Evolutionary conservation across 2,797 vertebrate genomes (phyloP).

Genomic region (Adrianichthys oophorus): DNA sequence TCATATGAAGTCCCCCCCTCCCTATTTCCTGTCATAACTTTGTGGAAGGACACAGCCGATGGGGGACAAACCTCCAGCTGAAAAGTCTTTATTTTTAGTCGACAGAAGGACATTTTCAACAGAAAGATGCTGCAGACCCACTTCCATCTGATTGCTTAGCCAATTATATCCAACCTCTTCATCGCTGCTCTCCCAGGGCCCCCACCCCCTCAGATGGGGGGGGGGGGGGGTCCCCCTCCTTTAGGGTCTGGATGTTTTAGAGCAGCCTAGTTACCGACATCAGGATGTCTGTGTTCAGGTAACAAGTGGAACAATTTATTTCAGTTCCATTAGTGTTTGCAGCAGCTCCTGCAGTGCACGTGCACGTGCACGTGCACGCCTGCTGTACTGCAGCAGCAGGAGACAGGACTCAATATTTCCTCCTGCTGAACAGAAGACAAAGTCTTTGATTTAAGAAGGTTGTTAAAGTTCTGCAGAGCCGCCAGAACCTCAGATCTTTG

Average conservation of each 20-base stretch:
- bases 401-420: too few relatives aligned
- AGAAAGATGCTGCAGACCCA: neutral
- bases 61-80: too few relatives aligned
- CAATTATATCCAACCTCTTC: constrained; percentile 18
- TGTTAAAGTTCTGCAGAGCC: too few relatives aligned
- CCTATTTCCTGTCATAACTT: too few relatives aligned
- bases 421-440: too few relatives aligned
- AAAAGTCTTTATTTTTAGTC: neutral
- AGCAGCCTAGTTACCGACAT: constrained; percentile 47
- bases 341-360: constrained; percentile 8
- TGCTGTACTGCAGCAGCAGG: too few relatives aligned
- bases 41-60: too few relatives aligned
- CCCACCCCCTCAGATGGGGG: constrained; percentile 18
- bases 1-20: too few relatives aligned
- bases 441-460: too few relatives aligned
- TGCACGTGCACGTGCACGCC: neutral
- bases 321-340: constrained; percentile 26
- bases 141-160: constrained; percentile 12
- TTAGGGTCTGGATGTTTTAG: constrained; percentile 16
- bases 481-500: too few relatives aligned
- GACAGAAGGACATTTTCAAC: neutral
- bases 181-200: constrained; percentile 10
- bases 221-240: constrained; percentile 25
- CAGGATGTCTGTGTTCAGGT: constrained; percentile 32
- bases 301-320: constrained; percentile 39